Base-by-base conservation (phyloP, 2,113 vertebrate species). In the Tachycineta bicolor region DNA sequence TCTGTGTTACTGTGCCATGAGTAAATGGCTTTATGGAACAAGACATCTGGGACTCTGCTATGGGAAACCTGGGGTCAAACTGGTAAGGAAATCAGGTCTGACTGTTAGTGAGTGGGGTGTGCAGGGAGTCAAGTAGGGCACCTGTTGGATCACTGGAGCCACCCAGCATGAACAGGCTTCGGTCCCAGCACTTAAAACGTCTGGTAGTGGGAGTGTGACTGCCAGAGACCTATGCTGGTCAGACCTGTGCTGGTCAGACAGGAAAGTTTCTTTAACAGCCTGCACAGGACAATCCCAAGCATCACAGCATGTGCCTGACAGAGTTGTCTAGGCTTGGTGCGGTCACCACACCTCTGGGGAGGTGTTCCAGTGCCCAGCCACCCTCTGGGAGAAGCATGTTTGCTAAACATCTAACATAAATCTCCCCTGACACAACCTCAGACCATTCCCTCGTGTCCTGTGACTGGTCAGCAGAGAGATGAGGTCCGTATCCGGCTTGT, bases 121-220 rank as follows among this genome's bases (percentile, higher is more conserved):
- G 39, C 46, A 68, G 19, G 28, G 33, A 75, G 23, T 24, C 53
- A 46, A 5, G 9, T 7, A 21, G 13, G 20, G 37, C 24, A 41
- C 16, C 10, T 44, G 1, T 17, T 3, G 28, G 52, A 17, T 82
- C 63, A 56, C 22, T 63, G 49, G 41, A 77, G 41, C 25, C 2
- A 4, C 12, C 3, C 2, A 1, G 18, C 0, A 0, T 49, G 34
- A 43, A 56, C 7, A 5, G 25, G 8, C 8, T 76, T 69, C 0
- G 0, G 21, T 43, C 5, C 10, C 56, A 77, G 43, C 19, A 37
- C 5, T 49, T 37, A 63, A 62, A 70, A 41, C 24, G 12, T 28
- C 41, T 70, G 41, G 31, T 24, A 47, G 49, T 20, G 19, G 14
- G 43, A 63, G 8, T 43, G 47, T 49, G 25, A 70, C 26, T 69